Evolutionary conservation across 2,888 invertebrate species (phyloP).

Genomic region (Conus canariensis): DNA sequence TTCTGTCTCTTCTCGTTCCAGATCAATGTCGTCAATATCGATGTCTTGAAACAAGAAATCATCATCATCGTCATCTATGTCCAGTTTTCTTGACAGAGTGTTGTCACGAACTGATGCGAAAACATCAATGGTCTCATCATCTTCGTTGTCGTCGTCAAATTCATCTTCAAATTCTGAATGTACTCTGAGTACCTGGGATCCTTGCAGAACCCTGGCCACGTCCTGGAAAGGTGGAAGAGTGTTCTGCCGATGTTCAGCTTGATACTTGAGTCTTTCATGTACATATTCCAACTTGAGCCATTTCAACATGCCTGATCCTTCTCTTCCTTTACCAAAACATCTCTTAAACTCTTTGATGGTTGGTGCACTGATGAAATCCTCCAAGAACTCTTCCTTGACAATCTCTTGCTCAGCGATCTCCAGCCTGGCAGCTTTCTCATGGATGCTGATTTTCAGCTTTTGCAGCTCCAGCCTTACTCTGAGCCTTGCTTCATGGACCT

Average conservation of each 20-base stretch:
- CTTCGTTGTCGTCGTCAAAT: conserved; percentile 54
- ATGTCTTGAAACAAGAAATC: conserved; percentile 40
- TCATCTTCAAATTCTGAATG: conserved; percentile 49
- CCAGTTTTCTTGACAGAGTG: conserved; percentile 52
- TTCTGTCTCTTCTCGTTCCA: conserved; percentile 49
- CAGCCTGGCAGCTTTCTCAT: conserved; percentile 55
- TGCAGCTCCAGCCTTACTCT: conserved; percentile 57
- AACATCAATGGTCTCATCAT: conserved; percentile 45
- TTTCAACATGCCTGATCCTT: conserved; percentile 20
- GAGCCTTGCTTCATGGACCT: conserved; percentile 46
- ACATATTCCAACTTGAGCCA: conserved; percentile 29
- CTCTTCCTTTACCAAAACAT: neutral
- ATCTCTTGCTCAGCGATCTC: conserved; percentile 61
- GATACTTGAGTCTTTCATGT: conserved; percentile 15
- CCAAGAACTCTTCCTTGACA: conserved; percentile 62
- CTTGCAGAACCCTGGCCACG: neutral
- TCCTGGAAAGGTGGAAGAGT: neutral
- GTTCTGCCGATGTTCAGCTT: conserved; percentile 20
- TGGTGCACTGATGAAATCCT: conserved; percentile 46
- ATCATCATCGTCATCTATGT: conserved; percentile 52
- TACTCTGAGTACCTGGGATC: neutral
- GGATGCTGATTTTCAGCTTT: conserved; percentile 54
- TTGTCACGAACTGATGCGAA: conserved; percentile 38
- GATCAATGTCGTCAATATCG: conserved; percentile 38
- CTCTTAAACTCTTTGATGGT: neutral